These are phyloP conservation scores for Pimephales promelas DNA, from an alignment of 2,113 vertebrate species.

Conservation along the genomic window DNA sequence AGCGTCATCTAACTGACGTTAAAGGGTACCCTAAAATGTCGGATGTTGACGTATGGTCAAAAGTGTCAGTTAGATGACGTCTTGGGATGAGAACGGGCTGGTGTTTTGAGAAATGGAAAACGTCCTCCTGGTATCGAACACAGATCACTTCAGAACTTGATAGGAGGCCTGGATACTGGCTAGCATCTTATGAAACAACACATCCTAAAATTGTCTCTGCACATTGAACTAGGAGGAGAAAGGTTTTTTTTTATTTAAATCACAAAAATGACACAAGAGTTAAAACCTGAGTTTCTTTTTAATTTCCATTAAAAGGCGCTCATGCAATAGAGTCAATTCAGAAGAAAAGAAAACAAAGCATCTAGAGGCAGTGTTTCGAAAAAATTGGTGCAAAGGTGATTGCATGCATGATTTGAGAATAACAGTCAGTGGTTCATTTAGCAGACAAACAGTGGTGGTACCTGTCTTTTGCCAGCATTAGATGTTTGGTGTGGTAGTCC, in stretches of 20 bases:
- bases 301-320: neutral
- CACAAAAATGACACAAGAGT: neutral
- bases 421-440: neutral
- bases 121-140: neutral
- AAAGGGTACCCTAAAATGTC: too few species aligned
- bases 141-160: neutral
- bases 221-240: too few species aligned
- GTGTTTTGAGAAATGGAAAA: slow-evolving; percentile 10
- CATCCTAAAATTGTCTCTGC: neutral
- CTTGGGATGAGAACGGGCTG: too few species aligned
- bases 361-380: neutral
- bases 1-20: too few species aligned
- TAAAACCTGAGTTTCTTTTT: neutral
- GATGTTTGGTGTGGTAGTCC: slow-evolving; percentile 14
- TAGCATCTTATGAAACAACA: neutral
- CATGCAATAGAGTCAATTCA: neutral
- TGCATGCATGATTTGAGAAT: neutral
- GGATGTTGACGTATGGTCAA: too few species aligned
- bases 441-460: neutral
- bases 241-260: too few species aligned
- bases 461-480: neutral
- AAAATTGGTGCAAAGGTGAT: neutral
- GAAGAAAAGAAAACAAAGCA: neutral
- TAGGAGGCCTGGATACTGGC: neutral
- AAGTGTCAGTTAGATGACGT: too few species aligned